Percentiles rank a stretch among this genome's conserved stretches.
Conservation (phyloP, 2,888 invertebrate genomes). For the Panopea generosa region DNA sequence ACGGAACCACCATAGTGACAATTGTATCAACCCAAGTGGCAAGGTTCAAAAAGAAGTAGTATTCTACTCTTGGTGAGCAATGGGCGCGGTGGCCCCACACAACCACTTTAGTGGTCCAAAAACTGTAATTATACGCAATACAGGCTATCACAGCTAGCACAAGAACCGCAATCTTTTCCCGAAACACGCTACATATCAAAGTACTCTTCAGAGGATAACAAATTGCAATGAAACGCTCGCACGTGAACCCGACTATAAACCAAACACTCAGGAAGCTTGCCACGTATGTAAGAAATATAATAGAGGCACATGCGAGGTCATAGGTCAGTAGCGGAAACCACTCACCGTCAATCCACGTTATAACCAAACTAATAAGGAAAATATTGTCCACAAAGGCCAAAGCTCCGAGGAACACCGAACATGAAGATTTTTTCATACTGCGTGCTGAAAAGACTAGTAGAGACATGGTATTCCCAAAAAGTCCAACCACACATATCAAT, state of each 20-base stretch:
- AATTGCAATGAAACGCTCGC: slow-evolving; percentile 93
- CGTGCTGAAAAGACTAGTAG: slow-evolving; percentile 91
- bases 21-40: slow-evolving; percentile 73
- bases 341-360: slow-evolving; percentile 72
- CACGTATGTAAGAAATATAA: slow-evolving; percentile 86
- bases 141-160: slow-evolving; percentile 54
- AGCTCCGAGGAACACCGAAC: slow-evolving; percentile 91
- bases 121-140: slow-evolving; percentile 68
- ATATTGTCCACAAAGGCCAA: slow-evolving; percentile 87
- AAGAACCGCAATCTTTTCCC: slow-evolving; percentile 68
- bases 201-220: slow-evolving; percentile 89
- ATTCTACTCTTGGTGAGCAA: slow-evolving; percentile 52
- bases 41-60: slow-evolving; percentile 52
- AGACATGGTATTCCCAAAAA: slow-evolving; percentile 91
- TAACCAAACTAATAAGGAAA: slow-evolving; percentile 88
- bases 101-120: slow-evolving; percentile 68
- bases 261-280: slow-evolving; percentile 92
- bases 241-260: slow-evolving; percentile 94
- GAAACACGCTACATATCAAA: slow-evolving; percentile 65
- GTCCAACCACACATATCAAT: slow-evolving; percentile 89
- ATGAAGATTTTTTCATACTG: slow-evolving; percentile 90
- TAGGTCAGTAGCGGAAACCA: slow-evolving; percentile 65
- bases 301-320: slow-evolving; percentile 87
- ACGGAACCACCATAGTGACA: slow-evolving; percentile 74
- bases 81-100: slow-evolving; percentile 15